Evolutionary conservation across 2,888 invertebrate genomes (phyloP), one percentile per base, ranked within the genome.

Genomic region (Onchidella celtica): DNA sequence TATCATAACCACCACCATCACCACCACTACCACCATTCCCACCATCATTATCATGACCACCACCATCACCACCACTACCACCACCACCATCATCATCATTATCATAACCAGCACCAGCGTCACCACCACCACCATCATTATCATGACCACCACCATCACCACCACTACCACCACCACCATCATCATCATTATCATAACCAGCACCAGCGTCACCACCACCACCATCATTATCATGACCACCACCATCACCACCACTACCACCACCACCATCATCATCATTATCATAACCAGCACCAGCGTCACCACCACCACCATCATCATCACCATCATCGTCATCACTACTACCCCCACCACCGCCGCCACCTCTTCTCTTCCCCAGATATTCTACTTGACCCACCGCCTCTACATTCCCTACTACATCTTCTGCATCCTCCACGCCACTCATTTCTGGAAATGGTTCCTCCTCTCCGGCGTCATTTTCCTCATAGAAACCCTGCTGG

Each of bases 381-480:
- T 97, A 40, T 98, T 98, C 93, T 98, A 98, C 93, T 98, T 97
- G 97, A 97, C 97, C 0, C 98, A 98, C 92, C 94, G 97, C 47
- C 94, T 98, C 84, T 93, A 97, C 93, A 94, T 97, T 3, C 96
- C 97, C 0, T 98, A 97, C 93, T 98, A 97, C 97, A 73, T 96
- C 29, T 93, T 98, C 2, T 94, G 96, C n/a, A 95, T 97, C 66
- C 95, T 98, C 81, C 98, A 98, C 93, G 97, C 96, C 0, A 97
- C 97, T 0, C 97, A 97, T 93, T 98, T 97, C 93, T 98, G 98
- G 97, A 97, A 97, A 93, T 98, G 98, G 98, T 97, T 98, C 92
- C 94, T 97, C 55, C 93, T 95, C 2, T 98, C 98, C 0, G 97
- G 97, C 0, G 90, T 96, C 1, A 94, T 97, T 0, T 98, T 97